Percentiles rank a stretch among this genome's conserved stretches.
phyloP scores from a whole-genome alignment of 2,113 vertebrate species.

The Numida meleagris region DNA sequence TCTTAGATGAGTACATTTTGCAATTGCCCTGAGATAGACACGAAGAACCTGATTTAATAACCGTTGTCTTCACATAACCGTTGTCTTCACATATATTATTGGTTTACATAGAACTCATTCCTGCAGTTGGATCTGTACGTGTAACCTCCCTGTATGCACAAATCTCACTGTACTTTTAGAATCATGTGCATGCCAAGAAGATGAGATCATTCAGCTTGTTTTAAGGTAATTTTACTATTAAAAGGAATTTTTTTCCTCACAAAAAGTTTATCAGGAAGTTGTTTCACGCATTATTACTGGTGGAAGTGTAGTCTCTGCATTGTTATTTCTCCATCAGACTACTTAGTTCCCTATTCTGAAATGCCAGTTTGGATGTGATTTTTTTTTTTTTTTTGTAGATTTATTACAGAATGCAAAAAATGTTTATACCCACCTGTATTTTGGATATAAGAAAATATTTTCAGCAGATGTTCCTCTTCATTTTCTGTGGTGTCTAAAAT shows the following conservation, averaged over 20 bases:
- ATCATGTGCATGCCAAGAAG: accelerated
- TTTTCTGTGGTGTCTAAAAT: background rate
- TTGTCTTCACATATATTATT: background rate
- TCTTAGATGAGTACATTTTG: background rate
- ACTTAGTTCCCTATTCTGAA: background rate
- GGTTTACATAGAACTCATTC: background rate
- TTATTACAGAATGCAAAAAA: background rate
- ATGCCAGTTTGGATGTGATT: background rate
- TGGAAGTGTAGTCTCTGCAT: background rate
- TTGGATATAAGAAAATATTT: background rate
- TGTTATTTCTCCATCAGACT: background rate
- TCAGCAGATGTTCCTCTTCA: background rate
- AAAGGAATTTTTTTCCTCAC: accelerated
- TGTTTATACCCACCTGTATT: background rate
- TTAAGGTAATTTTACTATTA: background rate
- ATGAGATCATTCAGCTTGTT: background rate
- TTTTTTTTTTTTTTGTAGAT: background rate
- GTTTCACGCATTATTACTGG: background rate
- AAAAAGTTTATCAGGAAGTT: background rate
- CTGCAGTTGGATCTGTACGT: background rate
- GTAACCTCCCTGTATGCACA: background rate
- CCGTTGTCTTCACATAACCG: background rate
- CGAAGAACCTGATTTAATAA: background rate
- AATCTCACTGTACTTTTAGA: background rate
- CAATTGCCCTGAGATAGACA: background rate